phyloP scores from a whole-genome alignment of 2,888 invertebrate genomes.

The Drosophila mulleri region DNA sequence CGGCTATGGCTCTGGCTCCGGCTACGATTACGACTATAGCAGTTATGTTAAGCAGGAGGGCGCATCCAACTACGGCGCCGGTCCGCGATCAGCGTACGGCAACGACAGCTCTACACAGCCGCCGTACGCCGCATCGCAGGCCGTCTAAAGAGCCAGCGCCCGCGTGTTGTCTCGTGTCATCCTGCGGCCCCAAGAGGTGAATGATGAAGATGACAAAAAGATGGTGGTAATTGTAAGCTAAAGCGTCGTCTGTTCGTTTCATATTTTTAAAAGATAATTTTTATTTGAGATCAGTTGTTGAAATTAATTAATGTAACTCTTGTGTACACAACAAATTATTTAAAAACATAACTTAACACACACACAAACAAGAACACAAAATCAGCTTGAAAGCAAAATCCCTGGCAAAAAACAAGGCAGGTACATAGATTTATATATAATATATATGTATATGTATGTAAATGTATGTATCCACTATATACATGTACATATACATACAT shows the following conservation, averaged over 20 bases:
- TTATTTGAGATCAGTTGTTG: conserved; percentile 82
- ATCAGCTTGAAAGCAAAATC: conserved; percentile 28
- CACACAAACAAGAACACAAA: conserved; percentile 28
- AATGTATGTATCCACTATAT: conserved; percentile 46
- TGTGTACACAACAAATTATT: conserved; percentile 68
- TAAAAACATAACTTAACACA: conserved; percentile 53
- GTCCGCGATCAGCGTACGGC: conserved; percentile 84
- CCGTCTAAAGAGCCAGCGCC: conserved; percentile 78
- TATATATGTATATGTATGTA: conserved; percentile 29
- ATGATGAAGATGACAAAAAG: conserved; percentile 75
- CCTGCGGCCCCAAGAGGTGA: conserved; percentile 54
- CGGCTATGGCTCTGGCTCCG: conserved; percentile 85
- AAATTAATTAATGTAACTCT: conserved; percentile 77
- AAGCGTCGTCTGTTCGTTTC: conserved; percentile 84
- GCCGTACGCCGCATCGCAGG: conserved; percentile 85
- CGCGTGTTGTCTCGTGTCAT: conserved; percentile 58
- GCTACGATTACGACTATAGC: conserved; percentile 85
- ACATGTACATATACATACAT: conserved; percentile 41
- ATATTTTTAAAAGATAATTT: conserved; percentile 57
- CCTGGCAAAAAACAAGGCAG: conserved; percentile 47
- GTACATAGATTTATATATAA: conserved; percentile 61
- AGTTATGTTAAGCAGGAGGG: conserved; percentile 85
- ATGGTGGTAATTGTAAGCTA: conserved; percentile 82
- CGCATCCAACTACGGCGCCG: conserved; percentile 84
- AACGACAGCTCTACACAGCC: conserved; percentile 85